phyloP scores from a whole-genome alignment of 2,797 vertebrate species.

The Apogon talboti region DNA sequence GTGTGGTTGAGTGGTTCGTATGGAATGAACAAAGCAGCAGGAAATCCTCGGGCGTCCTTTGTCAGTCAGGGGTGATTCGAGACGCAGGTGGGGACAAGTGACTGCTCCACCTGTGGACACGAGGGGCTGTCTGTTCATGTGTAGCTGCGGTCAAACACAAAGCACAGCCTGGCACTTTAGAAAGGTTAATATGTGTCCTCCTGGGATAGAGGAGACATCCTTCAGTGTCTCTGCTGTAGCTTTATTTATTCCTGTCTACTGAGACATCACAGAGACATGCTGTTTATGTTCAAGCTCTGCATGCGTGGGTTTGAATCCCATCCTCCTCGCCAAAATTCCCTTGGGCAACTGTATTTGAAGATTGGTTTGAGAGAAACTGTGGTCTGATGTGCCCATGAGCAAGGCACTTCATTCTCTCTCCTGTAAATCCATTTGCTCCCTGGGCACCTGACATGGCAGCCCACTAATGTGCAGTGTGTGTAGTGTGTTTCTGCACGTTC shows the following conservation, averaged over 20 bases:
- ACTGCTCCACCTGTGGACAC: constrained; percentile 28
- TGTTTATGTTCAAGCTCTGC: neutral
- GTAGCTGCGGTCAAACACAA: constrained; percentile 29
- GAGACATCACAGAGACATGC: neutral
- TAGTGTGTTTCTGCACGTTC: no score
- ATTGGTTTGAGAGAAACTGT: no score
- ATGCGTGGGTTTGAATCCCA: no score
- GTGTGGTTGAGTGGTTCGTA: constrained; percentile 36
- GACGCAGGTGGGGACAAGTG: constrained; percentile 42
- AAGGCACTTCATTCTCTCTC: no score
- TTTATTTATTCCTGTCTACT: constrained; percentile 17
- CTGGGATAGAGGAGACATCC: constrained; percentile 38
- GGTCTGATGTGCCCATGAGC: no score
- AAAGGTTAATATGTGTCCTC: constrained; percentile 59
- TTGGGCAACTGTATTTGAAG: no score
- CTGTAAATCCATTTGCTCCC: no score
- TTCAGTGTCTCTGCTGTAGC: constrained; percentile 1
- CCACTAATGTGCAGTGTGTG: no score
- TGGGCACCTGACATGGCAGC: no score
- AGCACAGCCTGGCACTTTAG: constrained; percentile 21
- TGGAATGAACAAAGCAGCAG: constrained; percentile 21
- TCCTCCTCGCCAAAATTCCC: no score
- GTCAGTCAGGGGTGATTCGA: constrained; percentile 61
- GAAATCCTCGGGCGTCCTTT: constrained; percentile 57
- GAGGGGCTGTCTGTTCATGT: constrained; percentile 23